Percentiles rank a stretch among this genome's conserved stretches.
phyloP scores from a whole-genome alignment of 37 sponge, comb jelly and placozoan genomes.

The Cliona cf. orientalis region DNA sequence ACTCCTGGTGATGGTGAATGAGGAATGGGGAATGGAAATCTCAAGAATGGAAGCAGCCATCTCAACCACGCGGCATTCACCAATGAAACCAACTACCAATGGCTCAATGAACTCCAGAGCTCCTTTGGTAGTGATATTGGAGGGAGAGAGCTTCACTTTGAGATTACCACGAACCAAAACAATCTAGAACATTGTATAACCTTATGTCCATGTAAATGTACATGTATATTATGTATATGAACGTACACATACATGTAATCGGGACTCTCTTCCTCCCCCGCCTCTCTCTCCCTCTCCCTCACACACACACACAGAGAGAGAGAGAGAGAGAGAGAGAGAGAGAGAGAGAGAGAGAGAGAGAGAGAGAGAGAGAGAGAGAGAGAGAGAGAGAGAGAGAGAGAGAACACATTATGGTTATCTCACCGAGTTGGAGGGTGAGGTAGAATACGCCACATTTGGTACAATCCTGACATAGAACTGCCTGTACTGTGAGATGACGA shows the following conservation, averaged over 20 bases:
- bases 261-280: too few species aligned
- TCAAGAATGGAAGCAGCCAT: slow-evolving; percentile 57
- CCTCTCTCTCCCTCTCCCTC: too few species aligned
- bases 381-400: too few species aligned
- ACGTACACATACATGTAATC: too few species aligned
- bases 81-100: slow-evolving; percentile 58
- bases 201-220: too few species aligned
- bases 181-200: too few species aligned
- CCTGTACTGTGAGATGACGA: slow-evolving; percentile 41
- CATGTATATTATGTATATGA: too few species aligned
- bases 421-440: not conserved
- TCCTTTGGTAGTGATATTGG: too few species aligned
- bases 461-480: slow-evolving; percentile 60
- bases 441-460: slow-evolving; percentile 40
- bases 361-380: too few species aligned
- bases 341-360: too few species aligned
- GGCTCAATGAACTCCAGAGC: slow-evolving; percentile 1
- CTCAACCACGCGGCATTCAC: slow-evolving; percentile 66
- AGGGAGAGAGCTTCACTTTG: slow-evolving; percentile 1
- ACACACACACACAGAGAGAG: too few species aligned
- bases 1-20: slow-evolving; percentile 60
- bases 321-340: too few species aligned
- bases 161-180: slow-evolving; percentile 51
- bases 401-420: not conserved
- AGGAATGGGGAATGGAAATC: slow-evolving; percentile 45